Percentiles rank a stretch among this genome's conserved stretches.
These are phyloP conservation scores for Elaphurus davidianus DNA, from an alignment of 2,113 vertebrate genomes.

Conservation along the genomic window DNA sequence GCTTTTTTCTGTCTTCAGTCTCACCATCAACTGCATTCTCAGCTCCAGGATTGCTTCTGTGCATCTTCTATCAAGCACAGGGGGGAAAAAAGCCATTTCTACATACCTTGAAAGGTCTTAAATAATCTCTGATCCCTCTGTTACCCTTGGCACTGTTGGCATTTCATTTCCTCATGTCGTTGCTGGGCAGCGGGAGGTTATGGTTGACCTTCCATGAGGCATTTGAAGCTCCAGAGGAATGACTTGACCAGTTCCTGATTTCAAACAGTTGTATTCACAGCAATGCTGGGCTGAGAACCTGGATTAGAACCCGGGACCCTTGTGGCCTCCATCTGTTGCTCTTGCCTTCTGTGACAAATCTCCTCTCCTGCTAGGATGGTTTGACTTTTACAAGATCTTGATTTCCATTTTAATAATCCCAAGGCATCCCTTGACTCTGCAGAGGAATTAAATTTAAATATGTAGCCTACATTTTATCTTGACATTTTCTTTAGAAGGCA, in stretches of 20 bases:
- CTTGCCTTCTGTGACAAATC: conserved; percentile 34
- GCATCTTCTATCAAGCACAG: not conserved
- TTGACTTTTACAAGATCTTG: conserved; percentile 68
- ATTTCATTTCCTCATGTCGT: not conserved
- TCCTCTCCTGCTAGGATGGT: conserved; percentile 40
- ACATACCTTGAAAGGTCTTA: not conserved
- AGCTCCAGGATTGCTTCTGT: not conserved
- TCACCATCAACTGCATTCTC: accelerated
- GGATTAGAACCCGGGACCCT: conserved; percentile 52
- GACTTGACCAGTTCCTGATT: not conserved
- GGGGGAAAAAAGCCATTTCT: not conserved
- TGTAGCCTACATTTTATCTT: conserved; percentile 61
- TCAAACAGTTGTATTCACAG: not conserved
- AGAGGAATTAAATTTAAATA: conserved; percentile 72
- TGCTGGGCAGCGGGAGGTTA: not conserved
- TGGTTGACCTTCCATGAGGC: not conserved
- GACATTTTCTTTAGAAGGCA: conserved; percentile 72
- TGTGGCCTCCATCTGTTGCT: conserved; percentile 19
- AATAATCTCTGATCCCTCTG: not conserved
- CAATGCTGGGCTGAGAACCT: not conserved
- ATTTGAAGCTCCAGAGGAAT: not conserved
- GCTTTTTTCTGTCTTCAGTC: not conserved
- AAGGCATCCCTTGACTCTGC: conserved; percentile 53
- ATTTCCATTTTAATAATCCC: conserved; percentile 76
- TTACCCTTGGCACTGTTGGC: not conserved